These are phyloP conservation scores for Selene dorsalis DNA, from an alignment of 2,797 vertebrate species.

Conservation along the genomic window DNA sequence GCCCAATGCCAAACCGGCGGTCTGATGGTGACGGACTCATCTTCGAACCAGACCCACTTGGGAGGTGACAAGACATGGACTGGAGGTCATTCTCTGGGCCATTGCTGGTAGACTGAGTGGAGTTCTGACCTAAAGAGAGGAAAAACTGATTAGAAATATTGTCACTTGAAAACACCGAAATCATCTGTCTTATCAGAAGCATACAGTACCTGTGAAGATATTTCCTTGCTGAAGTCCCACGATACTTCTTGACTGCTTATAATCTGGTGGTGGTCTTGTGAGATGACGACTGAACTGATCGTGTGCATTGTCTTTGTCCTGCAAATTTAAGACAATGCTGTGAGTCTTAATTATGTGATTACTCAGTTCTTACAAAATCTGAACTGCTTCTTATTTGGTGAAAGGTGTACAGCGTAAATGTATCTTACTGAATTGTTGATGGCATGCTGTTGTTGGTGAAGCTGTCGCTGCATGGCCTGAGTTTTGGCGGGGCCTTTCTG, in stretches of 20 bases:
- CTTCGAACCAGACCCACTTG: slow-evolving; percentile 83
- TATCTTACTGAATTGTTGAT: slow-evolving; percentile 86
- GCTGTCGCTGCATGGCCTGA: slow-evolving; percentile 87
- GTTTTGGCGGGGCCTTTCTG: slow-evolving; percentile 90
- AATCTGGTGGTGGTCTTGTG: slow-evolving; percentile 95
- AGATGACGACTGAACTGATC: slow-evolving; percentile 94
- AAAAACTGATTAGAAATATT: not conserved
- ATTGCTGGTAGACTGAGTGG: slow-evolving; percentile 85
- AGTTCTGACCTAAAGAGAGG: slow-evolving; percentile 80
- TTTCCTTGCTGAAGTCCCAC: slow-evolving; percentile 86
- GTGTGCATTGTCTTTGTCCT: slow-evolving; percentile 92
- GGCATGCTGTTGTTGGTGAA: slow-evolving; percentile 88
- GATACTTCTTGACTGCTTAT: slow-evolving; percentile 92
- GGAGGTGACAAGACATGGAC: slow-evolving; percentile 86
- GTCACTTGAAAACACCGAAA: not conserved
- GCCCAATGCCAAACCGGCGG: slow-evolving; percentile 84
- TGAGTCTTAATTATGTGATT: not conserved
- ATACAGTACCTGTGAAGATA: slow-evolving; percentile 87
- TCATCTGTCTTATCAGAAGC: not conserved
- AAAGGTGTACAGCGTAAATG: not conserved
- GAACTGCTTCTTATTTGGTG: not conserved
- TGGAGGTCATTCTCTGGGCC: slow-evolving; percentile 86
- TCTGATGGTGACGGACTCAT: slow-evolving; percentile 85
- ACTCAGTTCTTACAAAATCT: not conserved
- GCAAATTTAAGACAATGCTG: slow-evolving; percentile 51